These are phyloP conservation scores for Callorhinus ursinus DNA, from an alignment of 2,113 vertebrate genomes.

Conservation along the genomic window DNA sequence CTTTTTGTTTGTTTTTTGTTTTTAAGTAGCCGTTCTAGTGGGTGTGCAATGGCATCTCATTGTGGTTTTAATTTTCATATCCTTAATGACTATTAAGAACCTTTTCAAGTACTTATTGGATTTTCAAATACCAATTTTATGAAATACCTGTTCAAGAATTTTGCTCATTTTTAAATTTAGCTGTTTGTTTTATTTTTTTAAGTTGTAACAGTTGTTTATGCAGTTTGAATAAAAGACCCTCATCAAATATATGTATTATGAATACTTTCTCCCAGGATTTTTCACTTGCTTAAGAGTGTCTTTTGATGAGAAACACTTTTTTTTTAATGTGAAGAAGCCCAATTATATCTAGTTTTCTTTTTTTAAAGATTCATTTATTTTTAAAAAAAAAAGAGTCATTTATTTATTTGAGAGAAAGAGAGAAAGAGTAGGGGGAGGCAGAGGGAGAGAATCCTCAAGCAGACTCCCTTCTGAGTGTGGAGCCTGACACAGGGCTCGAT, in stretches of 20 bases:
- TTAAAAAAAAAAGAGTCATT: too few relatives aligned
- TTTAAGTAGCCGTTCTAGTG: not conserved
- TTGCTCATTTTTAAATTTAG: not conserved
- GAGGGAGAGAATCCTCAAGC: not conserved
- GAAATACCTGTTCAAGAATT: not conserved
- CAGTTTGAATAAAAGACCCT: not conserved
- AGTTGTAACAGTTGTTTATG: not conserved
- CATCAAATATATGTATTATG: not conserved
- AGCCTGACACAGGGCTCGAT: not conserved
- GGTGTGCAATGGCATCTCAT: not conserved
- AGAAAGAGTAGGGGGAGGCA: not conserved
- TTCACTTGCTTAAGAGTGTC: not conserved
- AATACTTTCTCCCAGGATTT: not conserved
- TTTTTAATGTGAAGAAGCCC: not conserved
- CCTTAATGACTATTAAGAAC: not conserved
- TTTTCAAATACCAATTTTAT: constrained; percentile 18
- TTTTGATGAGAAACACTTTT: not conserved
- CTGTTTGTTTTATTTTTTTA: not conserved
- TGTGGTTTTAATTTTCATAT: not conserved
- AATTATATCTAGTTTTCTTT: not conserved
- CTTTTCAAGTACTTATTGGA: not conserved
- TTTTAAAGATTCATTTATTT: not conserved
- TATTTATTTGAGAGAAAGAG: not conserved
- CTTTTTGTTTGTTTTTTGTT: not conserved
- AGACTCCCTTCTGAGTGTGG: not conserved